Evolutionary conservation across 2,888 invertebrate species (phyloP).

Genomic region (Acheta domesticus): DNA sequence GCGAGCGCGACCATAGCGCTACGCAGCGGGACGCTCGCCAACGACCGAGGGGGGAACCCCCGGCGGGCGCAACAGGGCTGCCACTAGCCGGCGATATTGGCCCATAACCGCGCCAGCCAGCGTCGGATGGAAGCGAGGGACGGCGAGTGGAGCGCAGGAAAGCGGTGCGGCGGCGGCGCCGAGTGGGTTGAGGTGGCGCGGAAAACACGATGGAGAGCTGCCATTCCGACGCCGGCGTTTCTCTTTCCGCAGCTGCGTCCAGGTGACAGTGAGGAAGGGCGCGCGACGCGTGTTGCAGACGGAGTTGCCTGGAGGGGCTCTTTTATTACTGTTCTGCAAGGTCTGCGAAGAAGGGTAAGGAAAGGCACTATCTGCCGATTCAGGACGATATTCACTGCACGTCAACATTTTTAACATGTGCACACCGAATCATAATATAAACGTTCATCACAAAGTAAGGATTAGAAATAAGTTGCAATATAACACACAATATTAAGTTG

Average conservation of each 20-base stretch:
- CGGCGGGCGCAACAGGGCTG: slow-evolving; percentile 7
- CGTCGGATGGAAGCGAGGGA: background rate
- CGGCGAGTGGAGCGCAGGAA: no score
- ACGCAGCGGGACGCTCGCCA: background rate
- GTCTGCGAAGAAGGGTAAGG: no score
- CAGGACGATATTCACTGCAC: no score
- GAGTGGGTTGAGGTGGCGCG: background rate
- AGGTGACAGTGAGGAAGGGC: background rate
- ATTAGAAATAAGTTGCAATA: no score
- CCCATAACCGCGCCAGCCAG: background rate
- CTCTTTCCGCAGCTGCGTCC: background rate
- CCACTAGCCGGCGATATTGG: background rate
- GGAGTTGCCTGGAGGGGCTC: background rate
- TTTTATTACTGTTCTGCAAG: no score
- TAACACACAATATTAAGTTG: no score
- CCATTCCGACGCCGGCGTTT: background rate
- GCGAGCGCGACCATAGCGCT: background rate
- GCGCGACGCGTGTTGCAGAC: background rate
- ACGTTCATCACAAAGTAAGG: no score
- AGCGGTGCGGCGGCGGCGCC: background rate
- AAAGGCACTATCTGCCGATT: no score
- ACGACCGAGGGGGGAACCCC: background rate
- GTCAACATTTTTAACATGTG: no score
- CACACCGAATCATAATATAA: no score
- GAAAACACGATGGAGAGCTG: background rate